Conservation (phyloP, 2,888 invertebrate genomes). For the Erebia palarica region DNA sequence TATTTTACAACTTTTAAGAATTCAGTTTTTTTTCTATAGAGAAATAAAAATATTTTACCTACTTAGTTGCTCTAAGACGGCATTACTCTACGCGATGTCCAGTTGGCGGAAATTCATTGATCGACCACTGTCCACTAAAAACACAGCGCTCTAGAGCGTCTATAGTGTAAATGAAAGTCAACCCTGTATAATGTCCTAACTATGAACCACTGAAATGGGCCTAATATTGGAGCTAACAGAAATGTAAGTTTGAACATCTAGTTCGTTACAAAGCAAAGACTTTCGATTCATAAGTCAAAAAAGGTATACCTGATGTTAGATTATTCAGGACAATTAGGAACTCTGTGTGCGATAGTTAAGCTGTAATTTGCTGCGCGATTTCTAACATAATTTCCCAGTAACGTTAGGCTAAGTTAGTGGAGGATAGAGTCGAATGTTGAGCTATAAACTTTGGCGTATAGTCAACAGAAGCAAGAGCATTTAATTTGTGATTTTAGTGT, state of each 20-base stretch:
- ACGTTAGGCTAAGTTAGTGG: slow-evolving; percentile 24
- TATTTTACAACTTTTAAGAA: too few species aligned
- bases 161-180: too few species aligned
- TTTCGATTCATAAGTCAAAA: slow-evolving; percentile 29
- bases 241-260: slow-evolving; percentile 3
- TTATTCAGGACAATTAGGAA: slow-evolving; percentile 44
- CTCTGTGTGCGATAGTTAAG: slow-evolving; percentile 36
- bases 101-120: too few species aligned
- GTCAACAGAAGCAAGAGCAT: slow-evolving; percentile 26
- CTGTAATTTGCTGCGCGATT: slow-evolving; percentile 35
- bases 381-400: slow-evolving; percentile 34
- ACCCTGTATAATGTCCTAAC: too few species aligned
- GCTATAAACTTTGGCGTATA: slow-evolving; percentile 29
- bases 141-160: too few species aligned
- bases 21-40: too few species aligned
- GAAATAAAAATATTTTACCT: too few species aligned
- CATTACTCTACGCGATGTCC: too few species aligned
- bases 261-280: slow-evolving; percentile 16
- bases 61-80: too few species aligned
- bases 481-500: slow-evolving; percentile 23
- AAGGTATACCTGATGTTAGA: slow-evolving; percentile 31
- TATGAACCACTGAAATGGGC: too few species aligned
- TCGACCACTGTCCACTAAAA: too few species aligned
- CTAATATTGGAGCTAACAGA: too few species aligned
- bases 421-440: slow-evolving; percentile 19